phyloP scores from a whole-genome alignment of 2,113 vertebrate species.

The Gasterosteus aculeatus region DNA sequence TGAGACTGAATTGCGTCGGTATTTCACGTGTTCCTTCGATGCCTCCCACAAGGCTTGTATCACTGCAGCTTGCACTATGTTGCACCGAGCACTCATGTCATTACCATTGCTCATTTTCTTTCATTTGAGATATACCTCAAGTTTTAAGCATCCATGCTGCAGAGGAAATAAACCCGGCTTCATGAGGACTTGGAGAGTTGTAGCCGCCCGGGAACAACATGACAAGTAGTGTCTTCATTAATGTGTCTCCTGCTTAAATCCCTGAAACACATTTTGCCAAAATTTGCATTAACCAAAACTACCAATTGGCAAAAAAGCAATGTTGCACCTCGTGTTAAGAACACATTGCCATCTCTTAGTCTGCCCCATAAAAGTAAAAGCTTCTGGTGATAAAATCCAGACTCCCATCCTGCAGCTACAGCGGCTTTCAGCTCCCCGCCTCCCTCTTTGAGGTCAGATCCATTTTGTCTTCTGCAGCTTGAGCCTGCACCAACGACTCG shows the following conservation, averaged over 20 bases:
- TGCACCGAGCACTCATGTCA: constrained; percentile 15
- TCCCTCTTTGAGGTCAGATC: constrained; percentile 58
- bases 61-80: constrained; percentile 39
- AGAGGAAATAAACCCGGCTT: constrained; percentile 11
- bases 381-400: constrained; percentile 45
- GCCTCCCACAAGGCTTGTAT: constrained; percentile 32
- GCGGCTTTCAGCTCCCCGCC: constrained; percentile 35
- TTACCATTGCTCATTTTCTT: constrained; percentile 2
- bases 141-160: constrained; percentile 5
- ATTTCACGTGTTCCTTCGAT: constrained; percentile 45
- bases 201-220: constrained; percentile 2
- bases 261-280: neutral
- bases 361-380: constrained; percentile 57
- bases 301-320: constrained; percentile 30
- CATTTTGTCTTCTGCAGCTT: constrained; percentile 49
- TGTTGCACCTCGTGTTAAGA: constrained; percentile 36
- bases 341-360: constrained; percentile 53
- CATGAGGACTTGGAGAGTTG: neutral
- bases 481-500: constrained; percentile 58
- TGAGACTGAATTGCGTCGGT: constrained; percentile 33
- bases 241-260: neutral
- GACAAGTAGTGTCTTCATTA: constrained; percentile 7
- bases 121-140: neutral
- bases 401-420: constrained; percentile 39
- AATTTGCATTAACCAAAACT: neutral